A percentile compares a stretch with the other conserved stretches of the same genome.
Evolutionary conservation across 2,797 vertebrate species (phyloP).

Genomic region (Chaenodraco wilsoni): DNA sequence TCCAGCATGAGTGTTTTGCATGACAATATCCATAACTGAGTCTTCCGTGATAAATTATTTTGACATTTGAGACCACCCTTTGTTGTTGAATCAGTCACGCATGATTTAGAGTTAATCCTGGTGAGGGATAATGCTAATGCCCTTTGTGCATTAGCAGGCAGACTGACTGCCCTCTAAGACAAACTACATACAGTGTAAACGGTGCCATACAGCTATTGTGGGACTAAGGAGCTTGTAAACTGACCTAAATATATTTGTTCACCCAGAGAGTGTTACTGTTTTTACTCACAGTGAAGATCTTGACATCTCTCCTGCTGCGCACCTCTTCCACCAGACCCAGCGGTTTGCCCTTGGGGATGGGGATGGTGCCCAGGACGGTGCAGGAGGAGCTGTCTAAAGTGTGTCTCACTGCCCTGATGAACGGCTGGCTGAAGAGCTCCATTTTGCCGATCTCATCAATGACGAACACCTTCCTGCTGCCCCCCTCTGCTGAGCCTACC

Average conservation of each 20-base stretch:
- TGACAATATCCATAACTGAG: constrained; percentile 69
- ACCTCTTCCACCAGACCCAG: constrained; percentile 94
- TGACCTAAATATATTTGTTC: constrained; percentile 58
- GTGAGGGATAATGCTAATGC: constrained; percentile 66
- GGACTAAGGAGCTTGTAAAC: constrained; percentile 35
- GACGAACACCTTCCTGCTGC: constrained; percentile 84
- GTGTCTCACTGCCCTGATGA: constrained; percentile 89
- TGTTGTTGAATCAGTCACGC: constrained; percentile 80
- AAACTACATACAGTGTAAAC: constrained; percentile 46
- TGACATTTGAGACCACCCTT: constrained; percentile 70
- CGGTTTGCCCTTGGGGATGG: constrained; percentile 89
- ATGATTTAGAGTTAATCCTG: constrained; percentile 77
- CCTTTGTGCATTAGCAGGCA: constrained; percentile 51
- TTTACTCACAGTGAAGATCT: constrained; percentile 91
- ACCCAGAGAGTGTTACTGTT: background rate
- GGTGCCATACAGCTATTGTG: constrained; percentile 39
- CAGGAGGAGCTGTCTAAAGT: constrained; percentile 77
- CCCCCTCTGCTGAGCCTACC: constrained; percentile 61
- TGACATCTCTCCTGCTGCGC: constrained; percentile 87
- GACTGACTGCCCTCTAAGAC: constrained; percentile 46
- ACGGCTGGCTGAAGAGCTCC: constrained; percentile 96
- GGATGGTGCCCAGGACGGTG: constrained; percentile 92
- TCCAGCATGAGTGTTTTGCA: constrained; percentile 51
- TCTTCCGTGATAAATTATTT: constrained; percentile 69
- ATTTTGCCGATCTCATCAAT: constrained; percentile 98